These are phyloP conservation scores for Lasioglossum lativentre DNA, from an alignment of 2,888 invertebrate genomes.

Conservation along the genomic window DNA sequence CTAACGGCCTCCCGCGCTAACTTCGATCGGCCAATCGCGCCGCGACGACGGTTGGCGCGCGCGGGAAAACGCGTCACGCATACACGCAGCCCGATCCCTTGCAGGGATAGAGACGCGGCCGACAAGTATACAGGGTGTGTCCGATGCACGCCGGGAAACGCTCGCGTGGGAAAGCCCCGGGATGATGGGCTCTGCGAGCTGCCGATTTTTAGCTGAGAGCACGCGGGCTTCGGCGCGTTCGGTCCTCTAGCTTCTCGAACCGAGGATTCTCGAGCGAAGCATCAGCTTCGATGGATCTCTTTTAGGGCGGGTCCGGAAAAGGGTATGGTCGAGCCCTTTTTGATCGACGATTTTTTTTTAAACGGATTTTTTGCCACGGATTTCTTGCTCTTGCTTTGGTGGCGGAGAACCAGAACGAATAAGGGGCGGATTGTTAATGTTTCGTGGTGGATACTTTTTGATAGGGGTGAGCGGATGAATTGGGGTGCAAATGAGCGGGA, in stretches of 20 bases:
- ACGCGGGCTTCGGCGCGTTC: not conserved
- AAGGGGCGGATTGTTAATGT: not conserved
- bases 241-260: not conserved
- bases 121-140: slow-evolving; percentile 60
- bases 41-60: slow-evolving; percentile 77
- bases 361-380: not conserved
- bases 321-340: not conserved
- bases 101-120: slow-evolving; percentile 41
- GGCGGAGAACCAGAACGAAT: not conserved
- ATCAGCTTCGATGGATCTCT: not conserved
- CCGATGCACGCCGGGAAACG: slow-evolving; percentile 46
- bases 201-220: not conserved
- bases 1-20: slow-evolving; percentile 74
- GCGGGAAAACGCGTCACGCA: slow-evolving; percentile 78
- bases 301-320: not conserved
- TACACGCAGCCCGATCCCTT: slow-evolving; percentile 52
- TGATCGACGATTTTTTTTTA: not conserved
- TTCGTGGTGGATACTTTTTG: not conserved
- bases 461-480: not conserved
- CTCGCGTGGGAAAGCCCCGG: slow-evolving; percentile 30
- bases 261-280: not conserved
- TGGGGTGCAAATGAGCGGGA: not conserved
- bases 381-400: not conserved
- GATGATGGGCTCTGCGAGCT: not conserved
- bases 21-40: slow-evolving; percentile 73